phyloP scores from a whole-genome alignment of 2,797 vertebrate species.

The Huso huso region DNA sequence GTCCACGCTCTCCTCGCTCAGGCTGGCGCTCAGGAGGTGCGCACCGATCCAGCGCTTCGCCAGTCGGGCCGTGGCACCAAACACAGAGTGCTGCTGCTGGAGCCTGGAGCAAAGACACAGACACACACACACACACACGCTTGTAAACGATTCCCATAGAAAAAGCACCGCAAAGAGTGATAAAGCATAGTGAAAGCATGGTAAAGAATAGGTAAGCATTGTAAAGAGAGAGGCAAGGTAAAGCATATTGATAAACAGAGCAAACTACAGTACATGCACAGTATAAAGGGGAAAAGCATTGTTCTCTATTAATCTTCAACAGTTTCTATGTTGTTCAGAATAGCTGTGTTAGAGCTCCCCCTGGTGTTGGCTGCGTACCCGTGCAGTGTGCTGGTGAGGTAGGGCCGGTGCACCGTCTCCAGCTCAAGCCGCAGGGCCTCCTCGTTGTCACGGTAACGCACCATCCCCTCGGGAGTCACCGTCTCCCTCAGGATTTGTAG shows the following conservation, averaged over 20 bases:
- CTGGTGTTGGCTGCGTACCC: slow-evolving; percentile 59
- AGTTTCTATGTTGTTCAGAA: no score
- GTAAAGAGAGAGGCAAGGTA: no score
- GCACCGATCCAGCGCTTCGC: slow-evolving; percentile 88
- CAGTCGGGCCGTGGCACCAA: slow-evolving; percentile 75
- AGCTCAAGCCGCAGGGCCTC: slow-evolving; percentile 75
- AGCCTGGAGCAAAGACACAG: slow-evolving; percentile 52
- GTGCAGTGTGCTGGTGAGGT: slow-evolving; percentile 82
- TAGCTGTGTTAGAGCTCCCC: background rate
- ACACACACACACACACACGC: no score
- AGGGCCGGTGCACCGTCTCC: slow-evolving; percentile 70
- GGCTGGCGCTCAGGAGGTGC: slow-evolving; percentile 71
- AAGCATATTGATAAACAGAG: no score
- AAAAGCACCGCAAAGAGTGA: no score
- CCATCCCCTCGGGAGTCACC: slow-evolving; percentile 69
- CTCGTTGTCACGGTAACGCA: slow-evolving; percentile 74
- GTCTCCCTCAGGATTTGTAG: slow-evolving; percentile 79
- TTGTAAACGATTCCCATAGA: no score
- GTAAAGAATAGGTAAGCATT: no score
- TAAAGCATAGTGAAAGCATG: no score
- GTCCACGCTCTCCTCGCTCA: slow-evolving; percentile 81
- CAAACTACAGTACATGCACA: no score
- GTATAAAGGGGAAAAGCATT: no score
- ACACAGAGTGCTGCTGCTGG: slow-evolving; percentile 84
- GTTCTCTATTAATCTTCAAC: no score